These are phyloP conservation scores for Deilephila elpenor DNA, from an alignment of 2,888 invertebrate species.

Conservation along the genomic window DNA sequence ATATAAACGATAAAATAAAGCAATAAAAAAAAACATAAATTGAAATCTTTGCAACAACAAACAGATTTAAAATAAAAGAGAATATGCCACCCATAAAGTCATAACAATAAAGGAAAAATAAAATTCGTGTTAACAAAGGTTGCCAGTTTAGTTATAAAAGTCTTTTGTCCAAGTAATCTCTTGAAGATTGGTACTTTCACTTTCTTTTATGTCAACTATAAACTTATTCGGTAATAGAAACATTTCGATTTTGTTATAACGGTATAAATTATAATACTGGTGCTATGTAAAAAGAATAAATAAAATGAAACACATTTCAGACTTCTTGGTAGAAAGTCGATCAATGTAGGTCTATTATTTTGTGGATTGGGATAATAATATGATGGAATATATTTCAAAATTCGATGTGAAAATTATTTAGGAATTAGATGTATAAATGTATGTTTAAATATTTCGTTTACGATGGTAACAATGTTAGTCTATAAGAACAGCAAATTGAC, in stretches of 20 bases:
- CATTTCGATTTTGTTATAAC: neutral
- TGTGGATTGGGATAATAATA: too few relatives aligned
- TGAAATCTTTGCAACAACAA: neutral
- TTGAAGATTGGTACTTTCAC: constrained; percentile 1
- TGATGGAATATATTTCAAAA: too few relatives aligned
- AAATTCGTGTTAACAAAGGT: neutral
- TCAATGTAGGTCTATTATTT: too few relatives aligned
- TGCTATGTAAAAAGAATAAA: too few relatives aligned
- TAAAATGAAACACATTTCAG: too few relatives aligned
- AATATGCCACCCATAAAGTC: neutral
- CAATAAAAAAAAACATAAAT: neutral
- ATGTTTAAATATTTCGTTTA: too few relatives aligned
- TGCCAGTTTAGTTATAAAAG: constrained; percentile 2
- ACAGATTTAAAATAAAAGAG: neutral
- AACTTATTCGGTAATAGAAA: neutral
- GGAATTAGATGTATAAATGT: too few relatives aligned
- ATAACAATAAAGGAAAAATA: neutral
- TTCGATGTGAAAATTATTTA: too few relatives aligned
- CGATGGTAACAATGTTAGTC: too few relatives aligned
- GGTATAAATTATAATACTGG: neutral
- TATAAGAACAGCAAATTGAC: too few relatives aligned
- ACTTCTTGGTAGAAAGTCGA: too few relatives aligned
- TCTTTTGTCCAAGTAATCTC: constrained; percentile 6
- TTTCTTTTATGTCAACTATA: constrained; percentile 5
- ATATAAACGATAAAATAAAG: neutral